phyloP scores from a whole-genome alignment of 2,113 vertebrate genomes.

The Chloebia gouldiae region DNA sequence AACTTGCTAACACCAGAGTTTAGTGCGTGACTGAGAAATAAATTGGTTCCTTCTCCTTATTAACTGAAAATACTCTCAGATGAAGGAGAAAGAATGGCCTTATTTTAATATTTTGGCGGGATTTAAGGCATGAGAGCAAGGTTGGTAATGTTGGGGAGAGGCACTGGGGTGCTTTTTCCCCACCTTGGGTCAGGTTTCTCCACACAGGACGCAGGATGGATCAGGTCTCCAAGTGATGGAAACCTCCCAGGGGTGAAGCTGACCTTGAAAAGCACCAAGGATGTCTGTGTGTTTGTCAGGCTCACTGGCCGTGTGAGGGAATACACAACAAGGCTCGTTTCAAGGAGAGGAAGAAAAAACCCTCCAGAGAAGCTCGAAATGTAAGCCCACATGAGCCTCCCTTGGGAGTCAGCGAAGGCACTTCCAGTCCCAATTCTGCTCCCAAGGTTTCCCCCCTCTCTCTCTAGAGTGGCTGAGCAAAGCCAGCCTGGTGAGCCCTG shows the following conservation, averaged over 20 bases:
- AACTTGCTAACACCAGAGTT: conserved; percentile 47
- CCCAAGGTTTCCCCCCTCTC: neutral
- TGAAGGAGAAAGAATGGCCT: neutral
- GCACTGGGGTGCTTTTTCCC: neutral
- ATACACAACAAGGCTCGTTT: neutral
- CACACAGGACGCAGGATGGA: neutral
- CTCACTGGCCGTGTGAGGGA: fast-evolving
- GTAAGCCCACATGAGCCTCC: neutral
- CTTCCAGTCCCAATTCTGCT: neutral
- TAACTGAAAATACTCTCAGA: neutral
- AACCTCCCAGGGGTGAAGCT: neutral
- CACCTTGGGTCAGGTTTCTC: neutral
- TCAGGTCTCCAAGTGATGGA: neutral
- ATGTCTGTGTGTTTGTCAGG: neutral
- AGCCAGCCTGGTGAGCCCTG: neutral
- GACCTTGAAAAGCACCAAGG: neutral
- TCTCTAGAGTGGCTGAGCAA: neutral
- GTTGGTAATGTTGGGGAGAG: neutral
- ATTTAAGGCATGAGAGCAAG: neutral
- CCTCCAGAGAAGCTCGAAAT: neutral
- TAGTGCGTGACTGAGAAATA: conserved; percentile 50
- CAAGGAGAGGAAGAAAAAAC: neutral
- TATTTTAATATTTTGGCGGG: neutral
- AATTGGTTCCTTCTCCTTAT: conserved; percentile 44
- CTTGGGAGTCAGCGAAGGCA: neutral